Evolutionary conservation across 2,888 invertebrate species (phyloP).

Genomic region (Fabriciana adippe): DNA sequence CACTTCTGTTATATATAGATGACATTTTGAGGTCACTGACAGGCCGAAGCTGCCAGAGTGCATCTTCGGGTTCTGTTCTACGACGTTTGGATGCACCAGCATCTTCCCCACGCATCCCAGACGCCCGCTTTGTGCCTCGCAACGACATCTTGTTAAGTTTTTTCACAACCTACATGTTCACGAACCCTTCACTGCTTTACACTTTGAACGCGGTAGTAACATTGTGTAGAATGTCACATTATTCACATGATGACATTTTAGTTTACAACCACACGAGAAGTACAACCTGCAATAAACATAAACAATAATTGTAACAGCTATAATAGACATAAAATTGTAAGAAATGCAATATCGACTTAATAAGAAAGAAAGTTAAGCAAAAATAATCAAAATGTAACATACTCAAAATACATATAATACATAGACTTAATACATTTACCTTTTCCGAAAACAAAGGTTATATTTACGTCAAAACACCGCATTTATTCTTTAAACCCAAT

Average conservation of each 20-base stretch:
- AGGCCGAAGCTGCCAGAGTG: constrained; percentile 90
- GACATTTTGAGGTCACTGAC: constrained; percentile 93
- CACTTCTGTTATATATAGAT: constrained; percentile 92
- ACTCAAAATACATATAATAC: not conserved
- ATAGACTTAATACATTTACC: too few relatives aligned
- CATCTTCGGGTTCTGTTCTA: constrained; percentile 72
- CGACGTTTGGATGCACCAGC: constrained; percentile 74
- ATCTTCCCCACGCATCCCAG: constrained; percentile 71
- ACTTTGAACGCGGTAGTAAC: constrained; percentile 77
- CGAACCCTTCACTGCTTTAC: constrained; percentile 70
- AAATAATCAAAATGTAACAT: not conserved
- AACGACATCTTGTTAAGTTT: constrained; percentile 70
- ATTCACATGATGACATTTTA: constrained; percentile 73
- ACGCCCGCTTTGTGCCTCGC: constrained; percentile 77
- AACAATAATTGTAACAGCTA: constrained; percentile 5
- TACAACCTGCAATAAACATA: constrained; percentile 60
- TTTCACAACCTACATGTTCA: constrained; percentile 79
- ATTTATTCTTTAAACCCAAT: not conserved
- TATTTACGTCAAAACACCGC: not conserved
- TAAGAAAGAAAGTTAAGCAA: not conserved
- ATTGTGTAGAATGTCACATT: constrained; percentile 78
- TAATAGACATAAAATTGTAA: constrained; percentile 15
- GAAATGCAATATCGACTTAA: not conserved
- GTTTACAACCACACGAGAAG: constrained; percentile 52
- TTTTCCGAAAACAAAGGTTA: not conserved